Base-by-base conservation (phyloP, 2,113 vertebrate genomes). In the Albula glossodonta region DNA sequence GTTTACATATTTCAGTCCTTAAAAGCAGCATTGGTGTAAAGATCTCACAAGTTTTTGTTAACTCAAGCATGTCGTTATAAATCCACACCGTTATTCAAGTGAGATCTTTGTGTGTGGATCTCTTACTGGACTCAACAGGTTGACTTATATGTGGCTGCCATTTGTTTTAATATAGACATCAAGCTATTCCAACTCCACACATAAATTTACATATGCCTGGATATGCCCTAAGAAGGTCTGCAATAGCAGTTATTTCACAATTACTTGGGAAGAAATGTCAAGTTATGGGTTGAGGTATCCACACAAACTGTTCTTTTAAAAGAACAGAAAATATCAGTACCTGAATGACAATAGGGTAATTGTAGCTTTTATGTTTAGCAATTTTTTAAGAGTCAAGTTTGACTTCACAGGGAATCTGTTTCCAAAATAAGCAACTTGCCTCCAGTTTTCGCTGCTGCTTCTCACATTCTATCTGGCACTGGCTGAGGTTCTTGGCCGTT, bases 361-460 rank as follows among this genome's bases (percentile, higher is more conserved):
- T 22, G 60, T 66, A 19, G 51, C 2, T 52, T 53, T 41, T 31
- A 31, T 53, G 15, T 53, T 63, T 51, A 8, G 63, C 51, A 53
- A 31, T 52, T 66, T 80, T 6, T 41, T 56, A 52, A 15, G 7
- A 22, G 56, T 78, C 25, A 78, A 81, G 52, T 51, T 50, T 7
- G 48, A 85, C 70, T 85, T 50, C 60, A 19, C 56, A 74, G 51
- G 70, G 25, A n/a, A n/a, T 4, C 15, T 1, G 8, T 51, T 15
- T 49, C 56, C 19, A 84, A 85, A 57, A 80, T 17, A 52, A 22
- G 15, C 56, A 0, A 90, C 92, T 51, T 97, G 98, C 98, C 97
- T 99, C 98, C 85, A 99, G 86, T 92, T 99, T 99, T 91, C 97
- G 98, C 94, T 99, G 98, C 52, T 97, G 98, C 90, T 99, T 99